A percentile compares a stretch with the other conserved stretches of the same genome.
phyloP scores from a whole-genome alignment of 2,797 vertebrate species.

The Rhynchonycteris naso region DNA sequence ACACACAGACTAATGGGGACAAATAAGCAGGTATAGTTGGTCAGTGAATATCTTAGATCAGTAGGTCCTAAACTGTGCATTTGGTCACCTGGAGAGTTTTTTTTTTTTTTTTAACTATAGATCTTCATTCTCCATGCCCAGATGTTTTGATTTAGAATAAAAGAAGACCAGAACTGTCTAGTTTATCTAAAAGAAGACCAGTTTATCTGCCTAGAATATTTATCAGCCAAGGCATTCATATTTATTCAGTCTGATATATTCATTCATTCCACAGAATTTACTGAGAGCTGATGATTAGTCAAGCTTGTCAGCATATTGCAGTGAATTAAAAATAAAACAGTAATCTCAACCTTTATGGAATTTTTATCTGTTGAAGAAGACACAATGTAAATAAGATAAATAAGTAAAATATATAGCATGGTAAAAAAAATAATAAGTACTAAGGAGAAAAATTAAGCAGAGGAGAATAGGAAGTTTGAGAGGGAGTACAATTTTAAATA shows the following conservation, averaged over 20 bases:
- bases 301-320: neutral
- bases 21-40: neutral
- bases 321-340: neutral
- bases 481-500: neutral
- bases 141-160: neutral
- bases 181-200: no score
- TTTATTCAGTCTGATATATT: conserved; percentile 3
- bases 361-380: neutral
- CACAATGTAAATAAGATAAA: neutral
- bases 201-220: neutral
- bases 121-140: neutral
- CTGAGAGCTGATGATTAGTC: neutral
- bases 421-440: neutral
- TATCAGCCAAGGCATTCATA: neutral
- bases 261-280: neutral
- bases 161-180: no score
- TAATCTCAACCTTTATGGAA: neutral
- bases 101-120: neutral
- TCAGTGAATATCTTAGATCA: neutral
- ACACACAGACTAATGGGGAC: neutral
- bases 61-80: neutral
- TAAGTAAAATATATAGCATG: neutral
- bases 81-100: neutral
- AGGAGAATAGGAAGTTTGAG: neutral
- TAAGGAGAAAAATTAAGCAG: neutral